These are phyloP conservation scores for Heliconius charithonia DNA, from an alignment of 2,888 invertebrate species.

Conservation along the genomic window DNA sequence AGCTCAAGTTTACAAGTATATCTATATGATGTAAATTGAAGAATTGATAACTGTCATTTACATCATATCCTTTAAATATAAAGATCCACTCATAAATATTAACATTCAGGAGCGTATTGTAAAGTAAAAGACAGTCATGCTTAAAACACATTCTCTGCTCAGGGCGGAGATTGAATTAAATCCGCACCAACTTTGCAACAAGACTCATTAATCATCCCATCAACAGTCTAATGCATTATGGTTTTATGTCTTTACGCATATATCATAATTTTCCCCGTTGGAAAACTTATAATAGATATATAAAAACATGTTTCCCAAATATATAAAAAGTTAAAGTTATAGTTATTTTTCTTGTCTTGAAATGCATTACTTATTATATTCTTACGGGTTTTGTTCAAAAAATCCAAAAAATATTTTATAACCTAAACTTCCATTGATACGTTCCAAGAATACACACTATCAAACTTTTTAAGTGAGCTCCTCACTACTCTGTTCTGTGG, in stretches of 20 bases:
- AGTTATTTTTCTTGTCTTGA: no score
- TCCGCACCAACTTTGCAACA: no score
- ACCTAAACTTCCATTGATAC: background rate
- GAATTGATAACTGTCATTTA: no score
- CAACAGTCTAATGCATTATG: background rate
- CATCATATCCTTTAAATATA: no score
- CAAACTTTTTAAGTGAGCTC: background rate
- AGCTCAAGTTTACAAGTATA: no score
- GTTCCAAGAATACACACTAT: background rate
- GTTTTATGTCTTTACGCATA: background rate
- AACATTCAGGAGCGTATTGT: background rate
- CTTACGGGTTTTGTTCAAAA: background rate
- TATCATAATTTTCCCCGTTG: no score
- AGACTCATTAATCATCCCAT: no score
- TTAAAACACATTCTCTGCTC: background rate
- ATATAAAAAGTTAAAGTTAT: no score
- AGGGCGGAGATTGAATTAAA: background rate
- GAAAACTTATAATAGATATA: no score
- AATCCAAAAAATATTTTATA: background rate
- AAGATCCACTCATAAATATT: background rate
- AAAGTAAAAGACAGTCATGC: background rate
- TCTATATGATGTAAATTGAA: no score
- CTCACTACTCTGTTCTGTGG: conserved; percentile 11
- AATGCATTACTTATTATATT: no score
- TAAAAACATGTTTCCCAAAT: no score